phyloP scores from a whole-genome alignment of 2,113 vertebrate species.

The Xiphophorus couchianus region DNA sequence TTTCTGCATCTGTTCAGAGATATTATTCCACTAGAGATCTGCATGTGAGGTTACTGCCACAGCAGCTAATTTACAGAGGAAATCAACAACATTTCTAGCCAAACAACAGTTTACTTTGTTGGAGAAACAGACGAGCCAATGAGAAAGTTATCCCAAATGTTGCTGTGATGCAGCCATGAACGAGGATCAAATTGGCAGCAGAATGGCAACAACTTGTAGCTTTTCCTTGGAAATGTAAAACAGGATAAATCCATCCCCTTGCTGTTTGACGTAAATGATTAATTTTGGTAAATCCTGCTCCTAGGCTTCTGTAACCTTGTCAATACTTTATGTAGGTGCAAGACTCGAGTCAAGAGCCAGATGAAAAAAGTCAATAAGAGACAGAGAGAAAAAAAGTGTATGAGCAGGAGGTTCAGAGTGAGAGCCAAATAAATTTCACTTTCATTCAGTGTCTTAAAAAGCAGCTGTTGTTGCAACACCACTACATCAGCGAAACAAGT shows the following conservation, averaged over 20 bases:
- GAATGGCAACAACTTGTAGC: constrained; percentile 33
- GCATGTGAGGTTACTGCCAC: constrained; percentile 14
- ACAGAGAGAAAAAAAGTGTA: not conserved
- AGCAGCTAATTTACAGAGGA: constrained; percentile 25
- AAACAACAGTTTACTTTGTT: constrained; percentile 23
- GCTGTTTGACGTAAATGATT: constrained; percentile 39
- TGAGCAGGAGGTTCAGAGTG: not conserved
- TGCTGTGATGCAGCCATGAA: constrained; percentile 33
- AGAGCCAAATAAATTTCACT: not conserved
- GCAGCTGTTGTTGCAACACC: not conserved
- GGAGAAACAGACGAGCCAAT: constrained; percentile 13
- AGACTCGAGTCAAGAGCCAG: not conserved
- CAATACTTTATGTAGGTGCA: constrained; percentile 1
- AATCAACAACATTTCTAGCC: constrained; percentile 13
- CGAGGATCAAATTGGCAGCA: constrained; percentile 32
- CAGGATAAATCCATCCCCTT: constrained; percentile 34
- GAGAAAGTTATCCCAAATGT: constrained; percentile 14
- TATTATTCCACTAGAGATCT: constrained; percentile 29
- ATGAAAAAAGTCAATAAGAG: constrained; percentile 3
- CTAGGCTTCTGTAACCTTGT: constrained; percentile 13
- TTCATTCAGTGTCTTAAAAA: not conserved
- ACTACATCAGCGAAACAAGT: not conserved
- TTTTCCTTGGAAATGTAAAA: constrained; percentile 29
- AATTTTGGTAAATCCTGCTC: constrained; percentile 20
- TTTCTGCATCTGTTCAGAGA: constrained; percentile 15